A percentile compares a stretch with the other conserved stretches of the same genome.
Evolutionary conservation across 2,888 invertebrate genomes (phyloP).

Genomic region (Erynnis tages): DNA sequence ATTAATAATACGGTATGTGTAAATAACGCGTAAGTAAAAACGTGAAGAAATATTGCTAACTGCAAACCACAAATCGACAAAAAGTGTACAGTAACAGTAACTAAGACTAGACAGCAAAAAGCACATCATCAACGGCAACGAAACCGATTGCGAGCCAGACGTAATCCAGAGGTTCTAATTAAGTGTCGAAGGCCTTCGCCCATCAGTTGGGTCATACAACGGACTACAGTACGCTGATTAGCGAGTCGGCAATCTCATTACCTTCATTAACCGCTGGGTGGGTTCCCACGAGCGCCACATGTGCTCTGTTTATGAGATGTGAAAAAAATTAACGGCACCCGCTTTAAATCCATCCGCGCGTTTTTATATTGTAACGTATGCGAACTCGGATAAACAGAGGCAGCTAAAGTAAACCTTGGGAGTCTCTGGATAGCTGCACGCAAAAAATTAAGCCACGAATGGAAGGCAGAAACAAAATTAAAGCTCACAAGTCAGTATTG

Average conservation of each 20-base stretch:
- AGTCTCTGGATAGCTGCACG: neutral
- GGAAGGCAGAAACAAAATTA: neutral
- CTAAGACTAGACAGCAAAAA: neutral
- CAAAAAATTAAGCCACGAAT: neutral
- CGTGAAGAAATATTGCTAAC: too few species aligned
- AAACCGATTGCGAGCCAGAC: conserved; percentile 8
- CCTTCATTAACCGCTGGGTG: conserved; percentile 49
- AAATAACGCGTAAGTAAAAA: too few species aligned
- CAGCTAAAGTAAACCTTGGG: conserved; percentile 1
- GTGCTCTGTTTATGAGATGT: conserved; percentile 58
- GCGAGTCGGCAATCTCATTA: conserved; percentile 63
- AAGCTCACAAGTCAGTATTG: neutral
- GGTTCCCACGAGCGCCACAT: conserved; percentile 70
- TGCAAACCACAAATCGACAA: too few species aligned
- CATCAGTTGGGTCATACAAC: conserved; percentile 37
- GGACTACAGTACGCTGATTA: conserved; percentile 53
- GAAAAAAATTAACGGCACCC: conserved; percentile 48
- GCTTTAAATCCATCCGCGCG: conserved; percentile 60
- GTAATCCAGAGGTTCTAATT: conserved; percentile 30
- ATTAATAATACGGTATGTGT: too few species aligned
- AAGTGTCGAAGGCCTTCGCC: conserved; percentile 28
- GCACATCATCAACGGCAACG: neutral
- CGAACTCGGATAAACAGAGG: conserved; percentile 23
- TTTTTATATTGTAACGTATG: conserved; percentile 23
- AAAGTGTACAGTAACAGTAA: too few species aligned